These are phyloP conservation scores for Matsumyia berberina DNA, from an alignment of 2,888 invertebrate genomes.

Conservation along the genomic window DNA sequence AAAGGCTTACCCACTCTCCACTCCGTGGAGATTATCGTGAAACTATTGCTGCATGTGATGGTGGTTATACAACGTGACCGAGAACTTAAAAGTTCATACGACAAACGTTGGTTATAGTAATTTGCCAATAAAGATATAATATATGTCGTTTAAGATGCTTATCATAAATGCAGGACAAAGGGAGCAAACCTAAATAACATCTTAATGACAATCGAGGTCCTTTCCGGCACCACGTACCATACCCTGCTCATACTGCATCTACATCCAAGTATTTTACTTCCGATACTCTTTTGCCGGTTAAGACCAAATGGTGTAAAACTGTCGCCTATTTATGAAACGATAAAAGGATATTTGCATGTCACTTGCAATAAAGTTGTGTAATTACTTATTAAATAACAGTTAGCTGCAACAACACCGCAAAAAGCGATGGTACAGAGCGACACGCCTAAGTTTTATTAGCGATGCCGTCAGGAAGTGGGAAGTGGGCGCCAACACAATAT, in stretches of 20 bases:
- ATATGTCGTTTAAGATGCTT: slow-evolving; percentile 67
- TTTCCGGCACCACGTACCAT: not conserved
- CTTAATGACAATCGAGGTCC: slow-evolving; percentile 38
- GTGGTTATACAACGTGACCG: slow-evolving; percentile 39
- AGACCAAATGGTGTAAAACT: slow-evolving; percentile 63
- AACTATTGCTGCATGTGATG: slow-evolving; percentile 4
- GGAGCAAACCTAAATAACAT: slow-evolving; percentile 47
- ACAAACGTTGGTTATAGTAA: slow-evolving; percentile 51
- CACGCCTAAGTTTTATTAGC: slow-evolving; percentile 62
- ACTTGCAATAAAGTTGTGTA: slow-evolving; percentile 72
- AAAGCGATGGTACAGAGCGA: slow-evolving; percentile 46
- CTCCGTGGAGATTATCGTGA: slow-evolving; percentile 12
- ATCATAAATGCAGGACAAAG: slow-evolving; percentile 59
- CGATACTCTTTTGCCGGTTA: slow-evolving; percentile 13
- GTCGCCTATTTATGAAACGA: slow-evolving; percentile 71
- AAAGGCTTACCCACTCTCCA: not conserved
- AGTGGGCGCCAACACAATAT: not conserved
- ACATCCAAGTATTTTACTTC: slow-evolving; percentile 15
- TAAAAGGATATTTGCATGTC: slow-evolving; percentile 75
- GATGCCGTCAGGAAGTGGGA: slow-evolving; percentile 32
- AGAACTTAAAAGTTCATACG: slow-evolving; percentile 37
- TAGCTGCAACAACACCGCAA: slow-evolving; percentile 40
- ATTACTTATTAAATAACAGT: slow-evolving; percentile 68
- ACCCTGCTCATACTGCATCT: not conserved
- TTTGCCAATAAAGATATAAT: slow-evolving; percentile 72